These are phyloP conservation scores for Conopomorpha cramerella DNA, from an alignment of 1,140 invertebrate species.

Conservation along the genomic window DNA sequence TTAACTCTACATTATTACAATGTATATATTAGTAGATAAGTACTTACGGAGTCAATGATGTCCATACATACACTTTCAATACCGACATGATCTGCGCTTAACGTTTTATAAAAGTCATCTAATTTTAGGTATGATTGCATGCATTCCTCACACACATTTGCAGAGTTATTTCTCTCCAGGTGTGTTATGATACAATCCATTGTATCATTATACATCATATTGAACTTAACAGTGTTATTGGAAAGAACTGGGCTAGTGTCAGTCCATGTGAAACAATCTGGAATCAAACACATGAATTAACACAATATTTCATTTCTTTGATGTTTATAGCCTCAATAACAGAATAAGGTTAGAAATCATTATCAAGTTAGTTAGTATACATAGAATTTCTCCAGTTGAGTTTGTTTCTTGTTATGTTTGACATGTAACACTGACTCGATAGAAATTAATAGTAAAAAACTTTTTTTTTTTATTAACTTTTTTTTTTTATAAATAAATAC, in stretches of 20 bases:
- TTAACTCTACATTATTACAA: no score
- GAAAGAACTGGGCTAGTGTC: slow-evolving; percentile 36
- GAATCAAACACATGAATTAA: slow-evolving; percentile 15
- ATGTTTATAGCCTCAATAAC: no score
- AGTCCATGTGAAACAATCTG: slow-evolving; percentile 58
- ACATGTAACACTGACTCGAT: no score
- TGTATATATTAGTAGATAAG: no score
- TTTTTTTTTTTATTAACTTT: no score
- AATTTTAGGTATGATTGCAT: slow-evolving; percentile 55
- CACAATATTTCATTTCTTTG: no score
- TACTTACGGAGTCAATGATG: slow-evolving; percentile 62
- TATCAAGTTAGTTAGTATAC: no score
- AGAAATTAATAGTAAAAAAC: no score
- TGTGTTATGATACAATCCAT: slow-evolving; percentile 42
- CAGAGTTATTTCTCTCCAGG: slow-evolving; percentile 29
- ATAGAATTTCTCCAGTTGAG: no score
- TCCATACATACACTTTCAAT: slow-evolving; percentile 64
- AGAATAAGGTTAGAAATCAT: no score
- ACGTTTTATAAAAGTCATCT: slow-evolving; percentile 57
- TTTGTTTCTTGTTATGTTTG: no score
- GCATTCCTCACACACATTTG: slow-evolving; percentile 54
- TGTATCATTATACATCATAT: slow-evolving; percentile 46
- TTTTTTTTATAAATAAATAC: no score
- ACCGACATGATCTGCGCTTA: slow-evolving; percentile 58
- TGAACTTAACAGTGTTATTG: slow-evolving; percentile 51